phyloP scores from a whole-genome alignment of 2,113 vertebrate genomes.

The Apistogramma diplotaenia region DNA sequence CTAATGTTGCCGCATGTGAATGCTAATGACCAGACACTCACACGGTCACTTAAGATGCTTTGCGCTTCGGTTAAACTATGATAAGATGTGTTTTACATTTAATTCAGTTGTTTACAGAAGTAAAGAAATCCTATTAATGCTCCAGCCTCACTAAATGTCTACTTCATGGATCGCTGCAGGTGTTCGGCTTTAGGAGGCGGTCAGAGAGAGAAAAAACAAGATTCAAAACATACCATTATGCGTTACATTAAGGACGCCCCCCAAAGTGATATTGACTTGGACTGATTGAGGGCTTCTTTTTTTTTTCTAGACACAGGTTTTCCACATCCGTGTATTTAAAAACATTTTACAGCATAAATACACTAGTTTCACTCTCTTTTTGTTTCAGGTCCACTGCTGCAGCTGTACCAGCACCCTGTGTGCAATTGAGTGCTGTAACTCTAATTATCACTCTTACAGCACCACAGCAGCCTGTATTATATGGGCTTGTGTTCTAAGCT shows the following conservation, averaged over 20 bases:
- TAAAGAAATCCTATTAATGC: background rate
- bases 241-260: background rate
- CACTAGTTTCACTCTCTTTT: background rate
- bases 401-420: background rate
- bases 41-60: background rate
- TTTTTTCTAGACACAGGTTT: background rate
- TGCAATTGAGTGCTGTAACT: conserved; percentile 3
- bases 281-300: background rate
- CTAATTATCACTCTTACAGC: conserved; percentile 2
- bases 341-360: background rate
- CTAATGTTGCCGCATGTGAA: background rate
- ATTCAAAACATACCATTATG: conserved; percentile 9
- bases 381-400: background rate
- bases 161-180: background rate
- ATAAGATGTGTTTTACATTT: background rate
- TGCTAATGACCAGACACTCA: background rate
- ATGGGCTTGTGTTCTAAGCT: conserved; percentile 18
- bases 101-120: background rate
- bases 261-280: background rate
- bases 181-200: background rate
- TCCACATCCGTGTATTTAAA: background rate
- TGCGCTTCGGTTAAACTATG: background rate
- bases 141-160: background rate
- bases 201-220: background rate
- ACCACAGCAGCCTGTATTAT: background rate